These are phyloP conservation scores for Nemurella pictetii DNA, from an alignment of 2,888 invertebrate species.

Conservation along the genomic window DNA sequence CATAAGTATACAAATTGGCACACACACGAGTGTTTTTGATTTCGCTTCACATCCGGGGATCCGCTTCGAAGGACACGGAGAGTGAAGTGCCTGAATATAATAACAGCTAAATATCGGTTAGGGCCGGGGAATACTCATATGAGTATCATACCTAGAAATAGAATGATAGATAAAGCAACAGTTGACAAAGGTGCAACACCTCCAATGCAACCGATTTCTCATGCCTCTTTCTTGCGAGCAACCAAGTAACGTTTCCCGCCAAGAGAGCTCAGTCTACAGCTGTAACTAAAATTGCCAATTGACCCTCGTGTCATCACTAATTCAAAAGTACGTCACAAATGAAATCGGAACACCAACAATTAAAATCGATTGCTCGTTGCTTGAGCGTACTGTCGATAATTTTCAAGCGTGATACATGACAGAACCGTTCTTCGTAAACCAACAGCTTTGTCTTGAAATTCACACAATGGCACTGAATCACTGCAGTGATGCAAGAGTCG, in stretches of 20 bases:
- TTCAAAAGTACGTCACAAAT: background rate
- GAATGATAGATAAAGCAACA: too few species aligned
- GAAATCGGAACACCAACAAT: background rate
- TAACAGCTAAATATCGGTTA: too few species aligned
- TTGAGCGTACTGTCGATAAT: background rate
- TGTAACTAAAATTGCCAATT: background rate
- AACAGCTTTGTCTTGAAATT: too few species aligned
- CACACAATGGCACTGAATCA: background rate
- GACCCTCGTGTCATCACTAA: background rate
- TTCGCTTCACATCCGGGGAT: background rate
- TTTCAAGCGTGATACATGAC: too few species aligned
- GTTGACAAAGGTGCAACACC: too few species aligned
- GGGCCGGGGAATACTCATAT: too few species aligned
- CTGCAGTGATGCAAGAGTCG: background rate
- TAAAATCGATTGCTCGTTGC: background rate
- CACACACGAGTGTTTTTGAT: background rate
- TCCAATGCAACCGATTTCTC: too few species aligned
- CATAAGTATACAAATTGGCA: background rate
- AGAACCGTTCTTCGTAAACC: too few species aligned
- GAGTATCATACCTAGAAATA: too few species aligned
- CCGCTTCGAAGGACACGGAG: background rate
- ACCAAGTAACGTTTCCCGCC: too few species aligned
- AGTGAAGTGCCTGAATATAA: too few species aligned
- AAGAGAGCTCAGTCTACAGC: background rate
- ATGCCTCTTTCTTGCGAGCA: too few species aligned